These are phyloP conservation scores for Lasiurus cinereus DNA, from an alignment of 2,113 vertebrate species.

Conservation along the genomic window DNA sequence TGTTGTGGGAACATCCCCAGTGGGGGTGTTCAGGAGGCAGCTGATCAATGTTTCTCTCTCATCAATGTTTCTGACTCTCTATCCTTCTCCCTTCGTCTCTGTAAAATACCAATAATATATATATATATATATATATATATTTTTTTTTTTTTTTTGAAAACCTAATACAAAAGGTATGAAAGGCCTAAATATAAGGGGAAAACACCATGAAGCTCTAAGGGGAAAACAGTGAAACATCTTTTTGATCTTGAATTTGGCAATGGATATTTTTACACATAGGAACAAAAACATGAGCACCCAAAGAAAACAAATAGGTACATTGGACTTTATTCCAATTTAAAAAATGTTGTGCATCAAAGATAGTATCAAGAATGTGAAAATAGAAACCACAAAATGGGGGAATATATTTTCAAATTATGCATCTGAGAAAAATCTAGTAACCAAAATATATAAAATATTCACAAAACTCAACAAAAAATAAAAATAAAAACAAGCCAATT, in stretches of 20 bases:
- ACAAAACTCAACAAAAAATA: neutral
- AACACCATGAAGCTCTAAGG: neutral
- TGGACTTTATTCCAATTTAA: neutral
- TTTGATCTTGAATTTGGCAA: neutral
- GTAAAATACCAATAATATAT: too few relatives aligned
- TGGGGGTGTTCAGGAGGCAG: too few relatives aligned
- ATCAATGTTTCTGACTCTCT: too few relatives aligned
- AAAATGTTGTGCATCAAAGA: neutral
- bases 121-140: too few relatives aligned
- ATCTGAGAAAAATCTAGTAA: neutral
- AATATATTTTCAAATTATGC: neutral
- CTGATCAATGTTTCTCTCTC: too few relatives aligned
- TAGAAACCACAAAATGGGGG: neutral
- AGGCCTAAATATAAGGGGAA: neutral
- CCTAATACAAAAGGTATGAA: neutral
- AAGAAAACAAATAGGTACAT: neutral
- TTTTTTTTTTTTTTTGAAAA: neutral
- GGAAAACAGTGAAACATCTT: neutral
- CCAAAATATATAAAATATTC: neutral
- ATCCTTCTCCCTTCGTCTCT: too few relatives aligned
- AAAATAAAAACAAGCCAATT: neutral
- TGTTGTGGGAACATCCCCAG: too few relatives aligned
- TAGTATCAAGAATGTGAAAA: neutral
- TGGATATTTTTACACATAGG: neutral
- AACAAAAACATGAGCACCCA: constrained; percentile 12